These are phyloP conservation scores for Heliocidaris erythrogramma DNA, from an alignment of 35 echinoderm and acorn worm genomes.

Conservation along the genomic window DNA sequence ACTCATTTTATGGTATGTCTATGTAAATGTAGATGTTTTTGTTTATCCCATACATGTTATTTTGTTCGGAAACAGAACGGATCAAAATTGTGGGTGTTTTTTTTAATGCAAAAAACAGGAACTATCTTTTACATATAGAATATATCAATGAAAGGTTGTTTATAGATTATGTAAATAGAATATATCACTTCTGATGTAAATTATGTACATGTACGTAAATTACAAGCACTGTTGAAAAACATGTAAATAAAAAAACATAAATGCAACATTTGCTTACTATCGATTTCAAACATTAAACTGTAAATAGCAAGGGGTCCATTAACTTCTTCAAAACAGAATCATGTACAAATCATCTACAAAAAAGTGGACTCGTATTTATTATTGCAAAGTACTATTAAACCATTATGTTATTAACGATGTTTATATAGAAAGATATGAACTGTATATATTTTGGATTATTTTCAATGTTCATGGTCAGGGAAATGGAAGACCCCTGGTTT, in stretches of 20 bases:
- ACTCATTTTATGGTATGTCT: no score
- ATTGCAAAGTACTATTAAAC: background rate
- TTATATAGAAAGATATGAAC: background rate
- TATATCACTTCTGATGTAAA: background rate
- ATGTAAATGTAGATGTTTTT: no score
- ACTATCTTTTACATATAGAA: no score
- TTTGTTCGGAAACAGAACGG: no score
- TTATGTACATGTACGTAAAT: background rate
- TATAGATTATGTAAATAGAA: background rate
- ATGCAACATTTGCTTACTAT: background rate
- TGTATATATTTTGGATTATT: constrained; percentile 14
- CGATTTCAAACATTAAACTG: background rate
- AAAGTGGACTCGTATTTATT: background rate
- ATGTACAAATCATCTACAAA: background rate
- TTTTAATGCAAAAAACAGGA: no score
- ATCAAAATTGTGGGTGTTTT: no score
- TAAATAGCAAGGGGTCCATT: background rate
- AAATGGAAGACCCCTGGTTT: background rate
- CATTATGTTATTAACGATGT: background rate
- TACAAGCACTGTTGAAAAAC: background rate
- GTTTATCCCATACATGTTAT: no score
- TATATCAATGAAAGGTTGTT: no score
- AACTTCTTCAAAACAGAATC: background rate
- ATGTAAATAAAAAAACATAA: background rate
- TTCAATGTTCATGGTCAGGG: background rate